phyloP scores from a whole-genome alignment of 2,888 invertebrate genomes.

The Pyrrhosoma nymphula region DNA sequence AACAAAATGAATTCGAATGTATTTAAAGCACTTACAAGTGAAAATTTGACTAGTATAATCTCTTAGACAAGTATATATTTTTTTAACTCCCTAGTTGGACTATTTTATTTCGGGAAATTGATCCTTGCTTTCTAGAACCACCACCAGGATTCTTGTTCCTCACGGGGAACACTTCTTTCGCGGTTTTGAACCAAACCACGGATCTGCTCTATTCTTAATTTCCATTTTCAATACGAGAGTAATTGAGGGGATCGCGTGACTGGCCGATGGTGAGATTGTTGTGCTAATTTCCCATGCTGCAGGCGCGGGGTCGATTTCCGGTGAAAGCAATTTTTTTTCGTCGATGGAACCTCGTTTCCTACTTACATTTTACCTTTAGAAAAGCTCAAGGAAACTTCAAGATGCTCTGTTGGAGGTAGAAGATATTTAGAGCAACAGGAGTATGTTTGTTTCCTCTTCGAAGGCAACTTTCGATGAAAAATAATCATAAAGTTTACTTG shows the following conservation, averaged over 20 bases:
- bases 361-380: neutral
- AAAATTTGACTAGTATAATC: too few species aligned
- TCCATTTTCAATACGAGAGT: neutral
- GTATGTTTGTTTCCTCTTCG: neutral
- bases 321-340: neutral
- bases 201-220: neutral
- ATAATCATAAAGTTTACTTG: too few species aligned
- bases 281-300: neutral
- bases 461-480: neutral
- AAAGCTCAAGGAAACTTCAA: neutral
- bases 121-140: too few species aligned
- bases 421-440: neutral
- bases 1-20: too few species aligned
- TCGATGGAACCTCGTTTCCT: neutral
- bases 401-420: neutral
- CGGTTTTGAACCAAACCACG: too few species aligned
- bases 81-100: too few species aligned
- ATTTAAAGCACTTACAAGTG: too few species aligned
- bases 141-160: too few species aligned
- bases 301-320: neutral
- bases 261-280: neutral
- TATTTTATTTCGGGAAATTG: too few species aligned
- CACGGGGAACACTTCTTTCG: too few species aligned
- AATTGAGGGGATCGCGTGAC: neutral
- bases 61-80: too few species aligned